Conservation (phyloP, 30 jellyfish, hydroid and myxozoan species). For the Mastigias papua region DNA sequence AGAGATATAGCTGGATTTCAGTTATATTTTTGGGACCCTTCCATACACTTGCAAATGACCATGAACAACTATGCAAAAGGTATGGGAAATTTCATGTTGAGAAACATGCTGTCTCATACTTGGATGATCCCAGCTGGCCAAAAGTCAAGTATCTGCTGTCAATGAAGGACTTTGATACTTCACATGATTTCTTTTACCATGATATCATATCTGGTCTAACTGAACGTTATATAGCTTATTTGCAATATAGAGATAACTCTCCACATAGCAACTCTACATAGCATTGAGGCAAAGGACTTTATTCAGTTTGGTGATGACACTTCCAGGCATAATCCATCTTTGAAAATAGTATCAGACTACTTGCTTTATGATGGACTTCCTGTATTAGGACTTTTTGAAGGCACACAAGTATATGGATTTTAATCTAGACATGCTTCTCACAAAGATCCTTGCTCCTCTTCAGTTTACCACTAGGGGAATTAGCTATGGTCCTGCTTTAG, state of each 20-base stretch:
- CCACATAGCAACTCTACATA: too few species aligned
- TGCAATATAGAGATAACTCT: too few species aligned
- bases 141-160: constrained; percentile 38
- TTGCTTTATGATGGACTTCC: constrained; percentile 28
- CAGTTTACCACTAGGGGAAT: constrained; percentile 52
- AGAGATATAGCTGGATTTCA: constrained; percentile 46
- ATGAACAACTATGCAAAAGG: constrained; percentile 39
- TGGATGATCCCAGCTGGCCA: constrained; percentile 39
- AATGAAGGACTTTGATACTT: constrained; percentile 65
- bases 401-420: constrained; percentile 29
- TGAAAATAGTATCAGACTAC: background rate
- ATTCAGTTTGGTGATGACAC: background rate
- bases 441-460: constrained; percentile 10
- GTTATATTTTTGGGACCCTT: constrained; percentile 45
- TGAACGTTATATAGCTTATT: constrained; percentile 9
- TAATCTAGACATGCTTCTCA: constrained; percentile 28
- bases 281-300: too few species aligned
- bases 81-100: constrained; percentile 54
- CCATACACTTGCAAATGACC: constrained; percentile 45
- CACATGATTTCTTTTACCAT: constrained; percentile 44
- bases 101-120: constrained; percentile 52
- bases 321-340: constrained; percentile 38
- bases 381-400: constrained; percentile 18
- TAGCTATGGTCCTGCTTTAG: constrained; percentile 50
- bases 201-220: constrained; percentile 60